These are phyloP conservation scores for Napeogenes inachia DNA, from an alignment of 2,888 invertebrate species.

Conservation along the genomic window DNA sequence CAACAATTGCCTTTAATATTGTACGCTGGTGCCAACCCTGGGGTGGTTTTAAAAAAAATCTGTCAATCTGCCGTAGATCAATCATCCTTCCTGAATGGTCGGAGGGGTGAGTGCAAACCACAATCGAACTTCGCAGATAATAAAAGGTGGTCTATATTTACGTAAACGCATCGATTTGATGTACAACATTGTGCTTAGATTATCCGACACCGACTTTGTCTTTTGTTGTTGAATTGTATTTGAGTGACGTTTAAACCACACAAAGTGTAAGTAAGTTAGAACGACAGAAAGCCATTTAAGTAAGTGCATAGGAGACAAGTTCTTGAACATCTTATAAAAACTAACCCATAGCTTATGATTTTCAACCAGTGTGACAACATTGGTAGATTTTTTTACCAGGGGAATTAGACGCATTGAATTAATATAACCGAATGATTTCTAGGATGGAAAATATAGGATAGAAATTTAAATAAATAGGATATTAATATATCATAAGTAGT, in stretches of 20 bases:
- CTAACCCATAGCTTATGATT: too few species aligned
- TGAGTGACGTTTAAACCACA: conserved; percentile 54
- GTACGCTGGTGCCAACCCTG: conserved; percentile 63
- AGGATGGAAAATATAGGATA: too few species aligned
- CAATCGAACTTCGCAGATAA: conserved; percentile 70
- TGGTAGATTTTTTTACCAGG: too few species aligned
- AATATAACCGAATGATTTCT: too few species aligned
- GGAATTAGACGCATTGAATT: too few species aligned
- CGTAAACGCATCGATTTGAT: conserved; percentile 72
- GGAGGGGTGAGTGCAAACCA: conserved; percentile 66
- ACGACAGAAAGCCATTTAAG: background rate
- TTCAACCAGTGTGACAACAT: too few species aligned
- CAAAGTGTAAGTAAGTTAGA: background rate
- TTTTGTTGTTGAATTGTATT: conserved; percentile 46
- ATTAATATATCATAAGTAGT: too few species aligned
- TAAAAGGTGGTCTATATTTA: conserved; percentile 72
- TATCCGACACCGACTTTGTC: conserved; percentile 59
- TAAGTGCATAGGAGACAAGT: too few species aligned
- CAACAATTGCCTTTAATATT: conserved; percentile 78
- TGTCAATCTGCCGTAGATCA: conserved; percentile 77
- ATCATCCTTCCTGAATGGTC: conserved; percentile 69
- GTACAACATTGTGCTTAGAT: conserved; percentile 63
- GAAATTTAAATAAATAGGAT: too few species aligned
- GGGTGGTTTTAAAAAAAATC: conserved; percentile 71
- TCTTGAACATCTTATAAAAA: too few species aligned